Conservation (phyloP, 2,113 vertebrate genomes). For the Tragelaphus strepsiceros region DNA sequence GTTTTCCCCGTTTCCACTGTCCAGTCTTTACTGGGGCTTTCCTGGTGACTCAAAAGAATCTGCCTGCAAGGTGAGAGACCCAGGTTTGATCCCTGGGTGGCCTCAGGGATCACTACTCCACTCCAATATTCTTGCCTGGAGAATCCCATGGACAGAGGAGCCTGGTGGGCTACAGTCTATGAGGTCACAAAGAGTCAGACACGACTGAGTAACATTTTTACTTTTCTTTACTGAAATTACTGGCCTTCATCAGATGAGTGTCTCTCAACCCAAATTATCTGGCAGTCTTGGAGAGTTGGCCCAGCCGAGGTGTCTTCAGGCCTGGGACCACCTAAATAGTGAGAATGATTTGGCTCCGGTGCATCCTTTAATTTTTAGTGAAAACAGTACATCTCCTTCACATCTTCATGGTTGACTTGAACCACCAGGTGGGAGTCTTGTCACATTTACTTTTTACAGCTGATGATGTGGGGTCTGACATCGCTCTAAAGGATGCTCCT, state of each 20-base stretch:
- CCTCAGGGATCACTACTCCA: background rate
- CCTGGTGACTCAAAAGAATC: background rate
- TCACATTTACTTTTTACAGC: background rate
- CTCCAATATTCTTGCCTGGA: background rate
- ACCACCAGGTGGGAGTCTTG: slow-evolving; percentile 61
- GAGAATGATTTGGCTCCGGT: background rate
- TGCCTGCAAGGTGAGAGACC: background rate
- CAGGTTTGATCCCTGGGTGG: background rate
- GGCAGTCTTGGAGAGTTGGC: background rate
- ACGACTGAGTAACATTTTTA: background rate
- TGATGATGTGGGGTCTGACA: background rate
- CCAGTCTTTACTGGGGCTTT: background rate
- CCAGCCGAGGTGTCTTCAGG: background rate
- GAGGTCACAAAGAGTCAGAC: background rate
- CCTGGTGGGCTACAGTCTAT: background rate
- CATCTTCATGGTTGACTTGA: background rate
- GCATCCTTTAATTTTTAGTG: background rate
- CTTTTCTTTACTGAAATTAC: background rate
- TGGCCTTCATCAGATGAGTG: background rate
- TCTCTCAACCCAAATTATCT: background rate
- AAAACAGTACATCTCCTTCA: background rate
- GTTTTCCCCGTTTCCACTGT: background rate
- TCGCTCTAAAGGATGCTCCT: background rate
- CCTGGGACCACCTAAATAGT: background rate
- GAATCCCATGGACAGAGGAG: background rate